A percentile compares a stretch with the other conserved stretches of the same genome.
Evolutionary conservation across 2,888 invertebrate genomes (phyloP).

Genomic region (Drosophila rubida): DNA sequence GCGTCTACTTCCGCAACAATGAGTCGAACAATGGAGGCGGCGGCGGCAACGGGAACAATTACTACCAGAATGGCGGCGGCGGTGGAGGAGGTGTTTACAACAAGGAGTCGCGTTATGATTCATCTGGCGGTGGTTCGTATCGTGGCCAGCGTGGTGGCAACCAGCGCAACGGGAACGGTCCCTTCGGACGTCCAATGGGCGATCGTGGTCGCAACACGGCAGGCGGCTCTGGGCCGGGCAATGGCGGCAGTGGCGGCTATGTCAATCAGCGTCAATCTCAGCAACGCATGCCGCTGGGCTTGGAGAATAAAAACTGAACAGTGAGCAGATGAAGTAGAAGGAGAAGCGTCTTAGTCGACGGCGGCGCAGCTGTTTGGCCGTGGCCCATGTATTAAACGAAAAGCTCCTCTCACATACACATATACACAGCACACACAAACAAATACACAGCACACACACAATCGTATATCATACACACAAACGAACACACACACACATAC

Average conservation of each 20-base stretch:
- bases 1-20: slow-evolving; percentile 83
- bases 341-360: slow-evolving; percentile 18
- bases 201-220: slow-evolving; percentile 65
- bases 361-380: slow-evolving; percentile 49
- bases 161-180: slow-evolving; percentile 74
- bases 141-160: slow-evolving; percentile 80
- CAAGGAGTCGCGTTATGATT: slow-evolving; percentile 78
- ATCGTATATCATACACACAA: neutral
- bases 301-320: slow-evolving; percentile 80
- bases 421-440: slow-evolving; percentile 18
- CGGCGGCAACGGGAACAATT: slow-evolving; percentile 63
- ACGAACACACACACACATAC: slow-evolving; percentile 20
- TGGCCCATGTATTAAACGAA: slow-evolving; percentile 60
- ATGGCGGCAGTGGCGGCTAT: slow-evolving; percentile 70
- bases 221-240: slow-evolving; percentile 52
- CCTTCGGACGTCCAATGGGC: slow-evolving; percentile 76
- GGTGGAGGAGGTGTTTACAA: slow-evolving; percentile 67
- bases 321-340: neutral
- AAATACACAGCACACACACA: slow-evolving; percentile 30
- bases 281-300: slow-evolving; percentile 68
- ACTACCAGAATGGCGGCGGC: slow-evolving; percentile 74
- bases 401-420: slow-evolving; percentile 35
- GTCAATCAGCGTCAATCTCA: slow-evolving; percentile 75
- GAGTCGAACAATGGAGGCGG: slow-evolving; percentile 73
- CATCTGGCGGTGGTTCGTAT: slow-evolving; percentile 69